Conservation (phyloP, 2,797 vertebrate genomes). For the Artibeus jamaicensis region DNA sequence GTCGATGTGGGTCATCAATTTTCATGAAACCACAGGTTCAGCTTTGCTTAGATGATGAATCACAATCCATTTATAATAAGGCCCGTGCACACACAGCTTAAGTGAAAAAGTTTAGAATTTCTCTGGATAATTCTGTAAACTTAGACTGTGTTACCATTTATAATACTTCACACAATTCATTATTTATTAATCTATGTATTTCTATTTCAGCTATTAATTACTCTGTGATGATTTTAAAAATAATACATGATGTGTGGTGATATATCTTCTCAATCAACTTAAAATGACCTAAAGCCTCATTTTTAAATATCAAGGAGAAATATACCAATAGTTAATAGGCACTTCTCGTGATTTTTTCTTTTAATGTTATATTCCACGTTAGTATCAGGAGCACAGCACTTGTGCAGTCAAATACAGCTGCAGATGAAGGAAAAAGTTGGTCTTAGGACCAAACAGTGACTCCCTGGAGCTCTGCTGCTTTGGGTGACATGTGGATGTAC, state of each 20-base stretch:
- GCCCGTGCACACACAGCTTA: background rate
- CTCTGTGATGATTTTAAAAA: background rate
- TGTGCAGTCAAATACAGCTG: background rate
- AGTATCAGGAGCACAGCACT: background rate
- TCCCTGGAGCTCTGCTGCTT: background rate
- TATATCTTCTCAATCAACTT: background rate
- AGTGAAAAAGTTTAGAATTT: background rate
- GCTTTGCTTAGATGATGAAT: conserved; percentile 42
- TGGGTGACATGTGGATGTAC: background rate
- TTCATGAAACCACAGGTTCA: conserved; percentile 45
- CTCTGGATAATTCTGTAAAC: background rate
- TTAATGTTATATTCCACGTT: background rate
- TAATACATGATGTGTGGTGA: background rate
- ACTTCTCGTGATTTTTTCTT: background rate
- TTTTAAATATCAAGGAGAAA: background rate
- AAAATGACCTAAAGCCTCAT: background rate
- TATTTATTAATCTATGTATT: background rate
- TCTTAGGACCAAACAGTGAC: background rate
- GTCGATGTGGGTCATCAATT: conserved; percentile 47
- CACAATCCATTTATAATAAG: conserved; percentile 45
- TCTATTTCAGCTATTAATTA: background rate
- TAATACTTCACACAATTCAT: background rate
- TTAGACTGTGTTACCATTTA: background rate
- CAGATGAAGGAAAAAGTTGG: background rate
- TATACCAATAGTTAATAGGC: background rate